Evolutionary conservation across 1,140 invertebrate species (phyloP).

Genomic region (Pseudomyrmex concolor): DNA sequence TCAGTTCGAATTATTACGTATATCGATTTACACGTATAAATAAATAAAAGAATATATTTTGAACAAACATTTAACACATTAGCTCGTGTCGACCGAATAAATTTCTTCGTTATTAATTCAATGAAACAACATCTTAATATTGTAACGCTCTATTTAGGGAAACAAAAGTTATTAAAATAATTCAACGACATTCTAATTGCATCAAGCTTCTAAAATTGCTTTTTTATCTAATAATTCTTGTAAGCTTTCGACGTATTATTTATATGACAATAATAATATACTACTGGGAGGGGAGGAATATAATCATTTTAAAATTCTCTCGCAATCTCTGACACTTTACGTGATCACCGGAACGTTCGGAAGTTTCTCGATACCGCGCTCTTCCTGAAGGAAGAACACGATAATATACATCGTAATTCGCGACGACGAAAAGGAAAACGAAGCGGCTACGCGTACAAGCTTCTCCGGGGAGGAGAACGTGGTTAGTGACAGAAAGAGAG

Average conservation of each 20-base stretch:
- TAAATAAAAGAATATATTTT: too few relatives aligned
- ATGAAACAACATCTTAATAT: too few relatives aligned
- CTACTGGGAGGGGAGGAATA: background rate
- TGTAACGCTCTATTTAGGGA: too few relatives aligned
- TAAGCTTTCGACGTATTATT: background rate
- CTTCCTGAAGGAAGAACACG: slow-evolving; percentile 18
- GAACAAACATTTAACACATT: too few relatives aligned
- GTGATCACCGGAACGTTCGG: slow-evolving; percentile 27
- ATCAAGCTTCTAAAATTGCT: too few relatives aligned
- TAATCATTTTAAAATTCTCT: background rate
- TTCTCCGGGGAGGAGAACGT: slow-evolving; percentile 43
- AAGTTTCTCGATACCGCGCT: slow-evolving; percentile 8
- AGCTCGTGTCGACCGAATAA: too few relatives aligned
- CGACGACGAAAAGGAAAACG: slow-evolving; percentile 20
- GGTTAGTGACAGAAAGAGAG: slow-evolving; percentile 24
- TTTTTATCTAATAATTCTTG: too few relatives aligned
- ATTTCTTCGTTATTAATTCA: too few relatives aligned
- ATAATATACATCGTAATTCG: slow-evolving; percentile 9
- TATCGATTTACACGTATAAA: too few relatives aligned
- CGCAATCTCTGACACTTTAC: background rate
- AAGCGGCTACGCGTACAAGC: slow-evolving; percentile 36
- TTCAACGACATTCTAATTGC: too few relatives aligned
- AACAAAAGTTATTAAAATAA: too few relatives aligned
- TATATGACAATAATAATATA: background rate
- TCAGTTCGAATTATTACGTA: too few relatives aligned